Evolutionary conservation across 1,140 invertebrate genomes (phyloP), one percentile per base, ranked within the genome.

Genomic region (Drosophila chauvacae): DNA sequence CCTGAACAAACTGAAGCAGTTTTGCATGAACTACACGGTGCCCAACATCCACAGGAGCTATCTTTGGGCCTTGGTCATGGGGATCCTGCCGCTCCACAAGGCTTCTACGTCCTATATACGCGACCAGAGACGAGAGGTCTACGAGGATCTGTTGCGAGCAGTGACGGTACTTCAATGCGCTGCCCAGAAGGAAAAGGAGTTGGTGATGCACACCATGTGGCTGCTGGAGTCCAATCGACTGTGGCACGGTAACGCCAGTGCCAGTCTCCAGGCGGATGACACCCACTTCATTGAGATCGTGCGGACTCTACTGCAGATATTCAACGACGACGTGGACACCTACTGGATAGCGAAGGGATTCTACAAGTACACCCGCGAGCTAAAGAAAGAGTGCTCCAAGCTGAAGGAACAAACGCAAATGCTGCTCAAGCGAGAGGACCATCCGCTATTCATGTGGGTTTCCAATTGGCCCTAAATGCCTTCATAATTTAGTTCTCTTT

Each of bases 21-120:
- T 98, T 91, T 96, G 96, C 90, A 92, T 97, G 53, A 93, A 96
- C 58, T 98, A 97, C 88, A 95, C 96, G n/a, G 95, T 98, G 11
- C 97, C 97, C 39, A 94, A 95, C 20, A 94, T 95, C n/a, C 96
- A 98, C 77, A 95, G 97, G 86, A 95, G 95, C 88, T 94, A 96
- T 70, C 93, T 98, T 23, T 98, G 97, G 97, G 97, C 97, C 94
- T 94, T 98, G 20, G 93, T 98, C 50, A 93, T 97, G 81, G 96
- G 96, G 95, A 86, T 93, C 10, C 66, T 90, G 51, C 96, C 97
- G 35, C 93, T 96, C 4, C 95, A 97, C 91, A 93, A 95, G 56
- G 95, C 96, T 37, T 96, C 95, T 2, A 96, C 97, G 65, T 93
- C 94, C 26, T 97, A 96, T 93, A 95, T 97, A 33, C 94, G 95